Base-by-base conservation (phyloP, 2,113 vertebrate species). In the Heptranchias perlo region DNA sequence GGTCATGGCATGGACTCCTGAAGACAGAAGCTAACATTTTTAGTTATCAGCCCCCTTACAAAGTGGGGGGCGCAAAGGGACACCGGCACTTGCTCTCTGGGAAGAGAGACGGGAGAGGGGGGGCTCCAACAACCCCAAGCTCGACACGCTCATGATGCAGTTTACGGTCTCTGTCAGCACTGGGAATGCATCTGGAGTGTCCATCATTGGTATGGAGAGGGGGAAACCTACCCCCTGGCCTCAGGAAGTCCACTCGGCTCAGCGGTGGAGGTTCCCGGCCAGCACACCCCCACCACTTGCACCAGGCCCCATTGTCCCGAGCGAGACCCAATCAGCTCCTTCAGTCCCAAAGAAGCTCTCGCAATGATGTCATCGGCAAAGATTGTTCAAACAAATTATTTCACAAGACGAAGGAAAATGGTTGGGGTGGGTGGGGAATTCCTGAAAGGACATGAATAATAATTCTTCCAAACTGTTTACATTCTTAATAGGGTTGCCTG, bases 401-500 rank as follows among this genome's bases (percentile, higher is more conserved):
- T 82, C 47, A 39, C 16, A 82, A 82, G 39, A 82, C 21, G 14
- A 47, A 47, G 78, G 18, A 5, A 82, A 82, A 21, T 47, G 78
- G 18, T 18, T 82, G 78, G 18, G 6, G 39, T 44, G 78, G 73
- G 73, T 39, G 73, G 35, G 78, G 4, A 82, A 82, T 82, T 82
- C 78, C 39, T 82, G n/a, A 5, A 1, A 82, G 39, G 39, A 47
- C 39, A 44, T 82, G 44, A 82, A 44, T 39, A 39, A 82, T 82
- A 21, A 82, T 82, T 82, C 78, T 82, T 82, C 39, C n/a, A 82
- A 82, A 82, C 78, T 82, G n/a, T 82, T 82, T 82, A 82, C n/a
- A 47, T 82, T 82, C 39, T 82, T 6, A 44, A 44, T 47, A 58
- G 58, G 58, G 39, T 78, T 16, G 39, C 78, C n/a, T 47, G 39